A percentile compares a stretch with the other conserved stretches of the same genome.
phyloP scores from a whole-genome alignment of 2,797 vertebrate genomes.

The Fratercula arctica region DNA sequence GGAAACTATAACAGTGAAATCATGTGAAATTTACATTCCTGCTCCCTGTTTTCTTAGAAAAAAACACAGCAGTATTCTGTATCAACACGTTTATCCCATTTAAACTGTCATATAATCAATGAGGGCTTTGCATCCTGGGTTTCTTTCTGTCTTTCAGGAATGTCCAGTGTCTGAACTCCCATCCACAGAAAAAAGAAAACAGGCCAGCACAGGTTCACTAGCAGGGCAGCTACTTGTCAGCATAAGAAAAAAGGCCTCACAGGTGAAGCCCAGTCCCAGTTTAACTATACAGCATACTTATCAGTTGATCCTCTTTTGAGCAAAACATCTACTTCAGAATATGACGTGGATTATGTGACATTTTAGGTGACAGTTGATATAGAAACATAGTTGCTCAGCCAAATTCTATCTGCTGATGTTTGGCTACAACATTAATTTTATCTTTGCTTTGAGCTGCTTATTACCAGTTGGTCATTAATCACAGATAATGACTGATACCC shows the following conservation, averaged over 20 bases:
- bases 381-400: slow-evolving; percentile 15
- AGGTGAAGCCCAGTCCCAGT: not conserved
- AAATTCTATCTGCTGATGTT: slow-evolving; percentile 30
- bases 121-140: not conserved
- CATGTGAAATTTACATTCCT: not conserved
- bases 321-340: not conserved
- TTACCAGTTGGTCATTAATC: slow-evolving; percentile 8
- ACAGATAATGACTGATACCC: slow-evolving; percentile 9
- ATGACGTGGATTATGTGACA: not conserved
- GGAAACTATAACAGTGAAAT: not conserved
- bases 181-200: not conserved
- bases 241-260: not conserved
- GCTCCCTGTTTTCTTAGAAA: not conserved
- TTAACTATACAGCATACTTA: not conserved
- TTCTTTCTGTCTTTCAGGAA: not conserved
- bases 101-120: not conserved
- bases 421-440: slow-evolving; percentile 44
- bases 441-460: slow-evolving; percentile 28
- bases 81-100: not conserved
- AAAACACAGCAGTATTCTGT: not conserved
- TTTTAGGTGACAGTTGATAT: slow-evolving; percentile 35
- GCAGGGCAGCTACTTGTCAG: not conserved
- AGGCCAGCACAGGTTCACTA: not conserved
- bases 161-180: not conserved
- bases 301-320: not conserved